Percentiles rank a stretch among this genome's conserved stretches.
phyloP scores from a whole-genome alignment of 2,888 invertebrate genomes.

The Palloptera scutellata region DNA sequence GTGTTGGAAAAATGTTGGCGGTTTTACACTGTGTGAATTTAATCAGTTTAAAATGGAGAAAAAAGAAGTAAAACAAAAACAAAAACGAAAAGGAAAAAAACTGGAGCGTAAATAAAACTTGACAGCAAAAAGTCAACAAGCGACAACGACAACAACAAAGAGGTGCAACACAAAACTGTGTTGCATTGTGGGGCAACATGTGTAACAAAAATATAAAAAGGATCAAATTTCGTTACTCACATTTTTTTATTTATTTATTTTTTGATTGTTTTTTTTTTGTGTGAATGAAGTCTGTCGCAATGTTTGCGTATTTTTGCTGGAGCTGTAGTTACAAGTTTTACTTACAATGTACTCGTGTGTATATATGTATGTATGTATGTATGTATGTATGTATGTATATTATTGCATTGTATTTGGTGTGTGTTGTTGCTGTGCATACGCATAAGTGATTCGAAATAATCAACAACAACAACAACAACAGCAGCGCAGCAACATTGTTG shows the following conservation, averaged over 20 bases:
- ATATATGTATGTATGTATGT: conserved; percentile 5
- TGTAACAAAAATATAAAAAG: conserved; percentile 27
- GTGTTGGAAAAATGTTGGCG: conserved; percentile 27
- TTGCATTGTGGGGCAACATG: conserved; percentile 3
- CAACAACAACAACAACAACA: neutral
- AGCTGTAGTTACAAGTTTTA: no score
- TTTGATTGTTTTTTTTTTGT: no score
- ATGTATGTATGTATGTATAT: conserved; percentile 6
- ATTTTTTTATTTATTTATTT: neutral
- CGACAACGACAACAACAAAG: neutral
- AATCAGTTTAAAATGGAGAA: conserved; percentile 23
- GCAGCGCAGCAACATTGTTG: no score
- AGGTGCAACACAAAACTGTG: neutral
- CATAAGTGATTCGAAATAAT: conserved; percentile 24
- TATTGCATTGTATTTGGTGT: neutral
- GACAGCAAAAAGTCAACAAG: conserved; percentile 3
- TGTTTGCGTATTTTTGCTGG: neutral
- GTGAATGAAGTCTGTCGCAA: conserved; percentile 13
- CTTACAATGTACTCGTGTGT: neutral
- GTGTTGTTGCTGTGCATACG: conserved; percentile 17
- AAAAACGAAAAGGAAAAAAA: neutral
- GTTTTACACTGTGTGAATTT: conserved; percentile 34
- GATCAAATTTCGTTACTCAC: conserved; percentile 32
- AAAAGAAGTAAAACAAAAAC: neutral
- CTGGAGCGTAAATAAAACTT: conserved; percentile 11